A percentile compares a stretch with the other conserved stretches of the same genome.
Evolutionary conservation across 2,888 invertebrate species (phyloP).

Genomic region (Calliphora vomitoria): DNA sequence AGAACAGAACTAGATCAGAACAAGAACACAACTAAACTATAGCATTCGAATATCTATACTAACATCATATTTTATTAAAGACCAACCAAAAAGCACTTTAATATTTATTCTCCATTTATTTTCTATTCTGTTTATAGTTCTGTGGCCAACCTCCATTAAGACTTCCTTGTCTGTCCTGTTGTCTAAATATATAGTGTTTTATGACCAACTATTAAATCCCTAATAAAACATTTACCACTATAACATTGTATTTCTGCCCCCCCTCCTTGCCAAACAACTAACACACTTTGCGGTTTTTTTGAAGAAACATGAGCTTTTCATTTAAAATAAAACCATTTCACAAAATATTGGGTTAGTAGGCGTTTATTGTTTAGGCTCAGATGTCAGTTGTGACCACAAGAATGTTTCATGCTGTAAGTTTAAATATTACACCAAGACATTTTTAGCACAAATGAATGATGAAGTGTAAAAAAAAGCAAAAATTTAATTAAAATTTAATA

Average conservation of each 20-base stretch:
- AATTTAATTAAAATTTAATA: constrained; percentile 7
- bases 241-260: neutral
- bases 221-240: constrained; percentile 1
- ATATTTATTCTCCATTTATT: too few relatives aligned
- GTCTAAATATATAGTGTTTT: neutral
- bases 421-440: neutral
- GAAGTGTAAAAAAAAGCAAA: neutral
- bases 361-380: constrained; percentile 7
- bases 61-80: too few relatives aligned
- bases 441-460: neutral
- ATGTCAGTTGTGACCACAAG: neutral
- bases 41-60: too few relatives aligned
- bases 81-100: too few relatives aligned
- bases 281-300: neutral
- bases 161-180: neutral
- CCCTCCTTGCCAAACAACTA: neutral
- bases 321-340: neutral
- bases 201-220: constrained; percentile 1
- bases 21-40: too few relatives aligned
- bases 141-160: neutral
- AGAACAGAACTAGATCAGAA: too few relatives aligned
- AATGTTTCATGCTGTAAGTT: neutral
- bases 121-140: neutral
- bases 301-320: constrained; percentile 1
- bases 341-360: constrained; percentile 7